phyloP scores from a whole-genome alignment of 1,140 invertebrate species.

The Neomicropteryx cornuta region DNA sequence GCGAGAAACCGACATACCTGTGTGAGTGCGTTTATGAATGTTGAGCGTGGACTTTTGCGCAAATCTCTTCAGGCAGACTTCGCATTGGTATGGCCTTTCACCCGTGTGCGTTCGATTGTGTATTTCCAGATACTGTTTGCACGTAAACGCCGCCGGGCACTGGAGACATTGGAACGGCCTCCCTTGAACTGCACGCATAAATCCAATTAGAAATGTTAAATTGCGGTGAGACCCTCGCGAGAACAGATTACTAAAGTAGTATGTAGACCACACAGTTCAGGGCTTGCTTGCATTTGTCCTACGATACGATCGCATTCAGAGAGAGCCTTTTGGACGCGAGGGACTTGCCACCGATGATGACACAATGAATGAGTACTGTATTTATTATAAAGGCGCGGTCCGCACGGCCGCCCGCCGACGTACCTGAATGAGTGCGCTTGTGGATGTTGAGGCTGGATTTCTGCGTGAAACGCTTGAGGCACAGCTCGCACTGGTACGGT shows the following conservation, averaged over 20 bases:
- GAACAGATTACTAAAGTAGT: too few relatives aligned
- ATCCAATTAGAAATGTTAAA: neutral
- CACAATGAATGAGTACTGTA: too few relatives aligned
- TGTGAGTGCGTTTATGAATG: slow-evolving; percentile 37
- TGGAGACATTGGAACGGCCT: slow-evolving; percentile 56
- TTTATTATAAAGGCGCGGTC: too few relatives aligned
- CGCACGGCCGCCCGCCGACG: slow-evolving; percentile 14
- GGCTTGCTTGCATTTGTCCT: too few relatives aligned
- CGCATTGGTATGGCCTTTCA: slow-evolving; percentile 40
- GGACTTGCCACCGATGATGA: too few relatives aligned
- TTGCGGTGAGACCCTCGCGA: slow-evolving; percentile 2
- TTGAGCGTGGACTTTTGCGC: slow-evolving; percentile 39
- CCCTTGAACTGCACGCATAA: slow-evolving; percentile 28
- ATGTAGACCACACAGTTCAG: too few relatives aligned
- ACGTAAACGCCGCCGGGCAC: slow-evolving; percentile 53
- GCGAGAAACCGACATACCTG: slow-evolving; percentile 21
- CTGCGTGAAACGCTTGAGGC: slow-evolving; percentile 56
- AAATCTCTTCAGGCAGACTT: slow-evolving; percentile 38
- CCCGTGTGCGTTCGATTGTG: slow-evolving; percentile 66
- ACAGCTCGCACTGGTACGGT: slow-evolving; percentile 58
- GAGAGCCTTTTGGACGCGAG: too few relatives aligned
- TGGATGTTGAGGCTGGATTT: slow-evolving; percentile 63
- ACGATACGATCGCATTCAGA: too few relatives aligned
- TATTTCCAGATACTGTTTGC: slow-evolving; percentile 60
- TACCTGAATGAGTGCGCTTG: slow-evolving; percentile 60